Percentiles rank a stretch among this genome's conserved stretches.
Evolutionary conservation across 2,113 vertebrate genomes (phyloP).

Genomic region (Paradisaea rubra): DNA sequence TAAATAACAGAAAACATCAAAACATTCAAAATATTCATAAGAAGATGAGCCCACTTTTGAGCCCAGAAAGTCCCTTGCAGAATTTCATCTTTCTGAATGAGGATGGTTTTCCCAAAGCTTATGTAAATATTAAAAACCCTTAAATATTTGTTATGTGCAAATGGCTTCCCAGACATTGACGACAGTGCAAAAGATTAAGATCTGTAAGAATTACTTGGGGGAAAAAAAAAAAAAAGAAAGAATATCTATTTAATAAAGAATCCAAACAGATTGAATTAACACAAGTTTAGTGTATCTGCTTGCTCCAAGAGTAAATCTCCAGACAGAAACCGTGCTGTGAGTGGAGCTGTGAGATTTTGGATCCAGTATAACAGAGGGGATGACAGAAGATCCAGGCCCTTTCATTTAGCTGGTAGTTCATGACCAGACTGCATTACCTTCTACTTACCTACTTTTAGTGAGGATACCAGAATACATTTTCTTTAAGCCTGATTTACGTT

Average conservation of each 20-base stretch:
- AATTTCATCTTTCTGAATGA: neutral
- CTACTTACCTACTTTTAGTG: neutral
- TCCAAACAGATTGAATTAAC: neutral
- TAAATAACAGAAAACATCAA: neutral
- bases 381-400: neutral
- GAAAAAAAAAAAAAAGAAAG: neutral
- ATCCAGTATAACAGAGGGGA: neutral
- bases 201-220: neutral
- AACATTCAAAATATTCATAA: neutral
- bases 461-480: conserved; percentile 1
- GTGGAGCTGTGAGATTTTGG: neutral
- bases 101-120: neutral
- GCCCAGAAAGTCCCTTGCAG: neutral
- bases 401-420: conserved; percentile 14
- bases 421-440: conserved; percentile 9
- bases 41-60: neutral
- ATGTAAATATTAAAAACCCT: neutral
- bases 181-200: neutral
- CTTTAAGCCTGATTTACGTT: conserved; percentile 25
- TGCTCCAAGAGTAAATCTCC: neutral
- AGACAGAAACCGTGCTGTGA: neutral
- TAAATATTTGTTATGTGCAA: neutral
- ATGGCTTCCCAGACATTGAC: neutral
- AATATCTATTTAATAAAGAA: neutral
- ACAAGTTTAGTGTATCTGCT: neutral